Evolutionary conservation across 2,113 vertebrate genomes (phyloP), one percentile per base, ranked within the genome.

Genomic region (Sinocyclocheilus maitianheensis): DNA sequence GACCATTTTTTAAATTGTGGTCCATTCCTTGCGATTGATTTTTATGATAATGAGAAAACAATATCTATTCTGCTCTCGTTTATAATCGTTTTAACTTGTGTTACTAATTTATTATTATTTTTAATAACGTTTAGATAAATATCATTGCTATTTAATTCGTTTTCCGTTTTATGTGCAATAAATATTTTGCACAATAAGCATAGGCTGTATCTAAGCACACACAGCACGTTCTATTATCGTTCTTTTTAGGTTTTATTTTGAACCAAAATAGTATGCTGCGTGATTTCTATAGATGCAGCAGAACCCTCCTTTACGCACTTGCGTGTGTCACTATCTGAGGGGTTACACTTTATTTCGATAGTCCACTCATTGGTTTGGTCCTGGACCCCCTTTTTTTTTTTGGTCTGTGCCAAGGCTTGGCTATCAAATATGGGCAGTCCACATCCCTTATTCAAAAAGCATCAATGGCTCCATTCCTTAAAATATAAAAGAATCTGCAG

Each of bases 391-490:
- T 1, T 1, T 18, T 34, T 79, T 80, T 43, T 80, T 58, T 58
- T 78, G 24, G 37, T 20, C 40, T 26, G 79, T 65, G 40, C 46
- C 62, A 80, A 18, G 6, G 46, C 83, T 65, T 77, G 74, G 83
- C 40, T 77, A 53, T 63, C 16, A 67, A 77, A 77, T 34, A 34
- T 51, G 60, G 60, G n/a, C 53, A 63, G 48, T 48, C 48, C 80
- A 24, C 71, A 40, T 48, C 58, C 30, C 18, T 13, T 67, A 3
- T 58, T 26, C 62, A 85, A 65, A 53, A 22, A 34, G 72, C 71
- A 62, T 16, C 51, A 58, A 77, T 48, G 26, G 3, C 12, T 34
- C 48, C 10, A 20, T 53, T 81, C 24, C 30, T 30, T 75, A 75
- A 82, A 53, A 20, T 53, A 18, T 20, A 48, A 30, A 14, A 55